Conservation (phyloP, 2,888 invertebrate genomes). For the Prenolepis imparis region DNA sequence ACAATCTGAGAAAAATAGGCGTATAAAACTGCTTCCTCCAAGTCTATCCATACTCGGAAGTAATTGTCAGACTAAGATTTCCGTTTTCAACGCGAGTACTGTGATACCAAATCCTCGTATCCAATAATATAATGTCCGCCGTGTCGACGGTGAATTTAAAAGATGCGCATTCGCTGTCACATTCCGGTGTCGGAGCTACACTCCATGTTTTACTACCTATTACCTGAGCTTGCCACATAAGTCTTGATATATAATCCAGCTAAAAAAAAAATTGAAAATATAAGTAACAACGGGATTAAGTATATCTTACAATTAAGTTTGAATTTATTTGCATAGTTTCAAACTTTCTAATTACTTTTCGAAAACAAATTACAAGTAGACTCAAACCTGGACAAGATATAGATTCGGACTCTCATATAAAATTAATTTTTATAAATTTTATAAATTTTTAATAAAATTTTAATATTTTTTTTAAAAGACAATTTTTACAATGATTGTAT, state of each 20-base stretch:
- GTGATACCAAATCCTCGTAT: slow-evolving; percentile 97
- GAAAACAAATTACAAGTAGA: too few relatives aligned
- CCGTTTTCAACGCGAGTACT: slow-evolving; percentile 93
- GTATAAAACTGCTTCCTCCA: slow-evolving; percentile 44
- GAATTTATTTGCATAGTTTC: too few relatives aligned
- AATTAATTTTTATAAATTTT: too few relatives aligned
- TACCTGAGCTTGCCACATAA: slow-evolving; percentile 98
- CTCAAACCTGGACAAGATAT: too few relatives aligned
- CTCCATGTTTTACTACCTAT: slow-evolving; percentile 95
- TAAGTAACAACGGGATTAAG: neutral
- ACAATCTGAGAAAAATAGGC: neutral
- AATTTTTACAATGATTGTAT: too few relatives aligned
- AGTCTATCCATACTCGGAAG: slow-evolving; percentile 95
- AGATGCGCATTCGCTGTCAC: slow-evolving; percentile 91
- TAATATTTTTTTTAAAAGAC: too few relatives aligned
- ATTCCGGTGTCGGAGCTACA: slow-evolving; percentile 94
- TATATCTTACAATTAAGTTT: too few relatives aligned
- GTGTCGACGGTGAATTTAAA: slow-evolving; percentile 93
- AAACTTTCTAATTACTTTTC: too few relatives aligned
- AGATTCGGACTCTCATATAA: too few relatives aligned
- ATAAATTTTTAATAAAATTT: too few relatives aligned
- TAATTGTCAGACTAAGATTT: slow-evolving; percentile 94
- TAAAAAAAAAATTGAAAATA: slow-evolving; percentile 83
- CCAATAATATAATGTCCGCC: slow-evolving; percentile 96
- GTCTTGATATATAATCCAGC: slow-evolving; percentile 96